These are phyloP conservation scores for Sphenodon punctatus DNA, from an alignment of 2,797 vertebrate species.

Conservation along the genomic window DNA sequence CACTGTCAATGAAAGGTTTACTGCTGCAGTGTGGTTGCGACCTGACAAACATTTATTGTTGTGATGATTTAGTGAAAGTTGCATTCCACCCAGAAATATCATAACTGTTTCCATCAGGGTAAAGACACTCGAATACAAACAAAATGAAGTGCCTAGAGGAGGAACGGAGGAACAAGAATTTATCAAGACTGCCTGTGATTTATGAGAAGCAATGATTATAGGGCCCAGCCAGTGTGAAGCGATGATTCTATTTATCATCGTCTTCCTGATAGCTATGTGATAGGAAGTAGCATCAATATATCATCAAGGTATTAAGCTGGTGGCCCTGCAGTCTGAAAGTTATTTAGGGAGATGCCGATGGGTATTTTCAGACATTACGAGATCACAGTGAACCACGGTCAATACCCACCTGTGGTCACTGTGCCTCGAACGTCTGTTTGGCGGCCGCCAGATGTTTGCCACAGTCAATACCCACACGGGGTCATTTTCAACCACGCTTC, in stretches of 20 bases:
- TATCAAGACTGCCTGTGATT: conserved; percentile 55
- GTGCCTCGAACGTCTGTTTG: too few species aligned
- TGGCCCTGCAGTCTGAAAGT: conserved; percentile 66
- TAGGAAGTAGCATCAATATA: conserved; percentile 63
- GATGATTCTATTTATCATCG: conserved; percentile 54
- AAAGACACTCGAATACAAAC: conserved; percentile 50
- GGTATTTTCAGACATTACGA: too few species aligned
- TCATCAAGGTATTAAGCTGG: conserved; percentile 69
- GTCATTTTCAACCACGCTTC: too few species aligned
- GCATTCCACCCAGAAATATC: conserved; percentile 59
- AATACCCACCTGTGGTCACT: too few species aligned
- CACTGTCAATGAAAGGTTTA: conserved; percentile 42
- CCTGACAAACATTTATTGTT: conserved; percentile 52
- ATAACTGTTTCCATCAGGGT: conserved; percentile 51
- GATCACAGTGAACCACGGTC: too few species aligned
- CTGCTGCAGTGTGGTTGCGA: background rate
- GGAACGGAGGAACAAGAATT: conserved; percentile 42
- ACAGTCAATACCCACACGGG: too few species aligned
- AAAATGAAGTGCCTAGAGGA: conserved; percentile 51
- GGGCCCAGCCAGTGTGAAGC: conserved; percentile 62
- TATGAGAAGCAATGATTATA: conserved; percentile 65
- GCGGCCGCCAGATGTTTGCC: too few species aligned
- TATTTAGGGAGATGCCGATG: conserved; percentile 62
- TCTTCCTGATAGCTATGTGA: conserved; percentile 53
- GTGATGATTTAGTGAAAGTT: conserved; percentile 31